Percentiles rank a stretch among this genome's conserved stretches.
Conservation (phyloP, 2,113 vertebrate species). For the Platichthys flesus region DNA sequence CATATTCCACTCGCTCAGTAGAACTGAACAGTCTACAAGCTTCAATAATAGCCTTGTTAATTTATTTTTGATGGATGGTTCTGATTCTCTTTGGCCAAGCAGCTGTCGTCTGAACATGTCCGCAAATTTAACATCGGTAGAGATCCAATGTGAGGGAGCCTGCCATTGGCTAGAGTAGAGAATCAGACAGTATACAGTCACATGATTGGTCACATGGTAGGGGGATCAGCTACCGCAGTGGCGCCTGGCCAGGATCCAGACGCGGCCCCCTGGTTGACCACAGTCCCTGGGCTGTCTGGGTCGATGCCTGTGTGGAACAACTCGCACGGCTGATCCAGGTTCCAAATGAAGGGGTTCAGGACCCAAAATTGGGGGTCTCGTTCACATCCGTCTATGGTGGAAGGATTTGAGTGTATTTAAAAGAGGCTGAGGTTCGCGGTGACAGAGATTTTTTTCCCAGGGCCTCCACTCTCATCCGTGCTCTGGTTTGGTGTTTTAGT, state of each 20-base stretch:
- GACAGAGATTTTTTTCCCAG: slow-evolving; percentile 48
- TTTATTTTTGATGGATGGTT: slow-evolving; percentile 53
- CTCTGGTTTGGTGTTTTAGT: neutral
- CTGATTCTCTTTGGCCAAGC: slow-evolving; percentile 31
- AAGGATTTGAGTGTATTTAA: slow-evolving; percentile 65
- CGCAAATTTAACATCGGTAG: neutral
- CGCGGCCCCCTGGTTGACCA: slow-evolving; percentile 75
- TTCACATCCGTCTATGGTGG: slow-evolving; percentile 59
- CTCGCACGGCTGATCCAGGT: slow-evolving; percentile 58
- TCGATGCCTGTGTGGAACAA: slow-evolving; percentile 62
- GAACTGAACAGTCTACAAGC: slow-evolving; percentile 10
- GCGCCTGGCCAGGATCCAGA: slow-evolving; percentile 74
- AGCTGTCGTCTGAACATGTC: slow-evolving; percentile 35
- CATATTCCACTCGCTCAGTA: slow-evolving; percentile 4
- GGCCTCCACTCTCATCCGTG: slow-evolving; percentile 37
- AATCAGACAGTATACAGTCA: slow-evolving; percentile 44
- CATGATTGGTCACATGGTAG: slow-evolving; percentile 63
- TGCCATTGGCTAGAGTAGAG: slow-evolving; percentile 20
- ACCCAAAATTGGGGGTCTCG: slow-evolving; percentile 75
- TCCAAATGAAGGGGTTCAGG: slow-evolving; percentile 77
- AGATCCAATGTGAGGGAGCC: slow-evolving; percentile 7
- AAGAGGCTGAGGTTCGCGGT: slow-evolving; percentile 63
- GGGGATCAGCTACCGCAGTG: slow-evolving; percentile 66
- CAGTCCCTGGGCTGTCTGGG: slow-evolving; percentile 79
- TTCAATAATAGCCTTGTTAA: slow-evolving; percentile 24